Percentiles rank a stretch among this genome's conserved stretches.
phyloP scores from a whole-genome alignment of 2,888 invertebrate species.

The Patella depressa region DNA sequence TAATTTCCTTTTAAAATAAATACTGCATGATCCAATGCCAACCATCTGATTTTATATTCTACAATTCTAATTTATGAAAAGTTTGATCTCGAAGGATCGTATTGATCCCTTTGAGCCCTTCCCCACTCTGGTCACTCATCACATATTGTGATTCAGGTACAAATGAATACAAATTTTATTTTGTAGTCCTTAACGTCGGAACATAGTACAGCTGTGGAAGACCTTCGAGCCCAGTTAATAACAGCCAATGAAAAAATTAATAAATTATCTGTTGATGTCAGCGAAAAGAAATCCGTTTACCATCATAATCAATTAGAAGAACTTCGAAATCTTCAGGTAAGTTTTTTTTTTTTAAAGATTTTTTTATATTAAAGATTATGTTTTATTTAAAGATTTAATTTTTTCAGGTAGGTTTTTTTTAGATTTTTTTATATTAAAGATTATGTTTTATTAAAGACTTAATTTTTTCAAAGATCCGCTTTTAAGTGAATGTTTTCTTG shows the following conservation, averaged over 20 bases:
- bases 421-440: background rate
- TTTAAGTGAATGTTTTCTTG: too few species aligned
- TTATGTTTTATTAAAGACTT: background rate
- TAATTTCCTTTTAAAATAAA: too few species aligned
- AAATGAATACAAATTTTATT: constrained; percentile 10
- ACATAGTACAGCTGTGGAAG: constrained; percentile 90
- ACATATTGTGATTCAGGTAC: too few species aligned
- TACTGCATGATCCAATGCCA: too few species aligned
- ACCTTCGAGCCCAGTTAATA: constrained; percentile 85
- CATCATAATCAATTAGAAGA: constrained; percentile 93
- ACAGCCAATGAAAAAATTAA: constrained; percentile 76
- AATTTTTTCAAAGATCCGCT: too few species aligned
- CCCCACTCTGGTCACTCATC: too few species aligned
- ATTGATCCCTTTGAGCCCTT: too few species aligned
- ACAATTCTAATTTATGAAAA: too few species aligned
- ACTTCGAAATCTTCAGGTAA: constrained; percentile 84
- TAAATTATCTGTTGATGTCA: constrained; percentile 67
- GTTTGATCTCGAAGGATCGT: too few species aligned
- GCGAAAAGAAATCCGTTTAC: constrained; percentile 73
- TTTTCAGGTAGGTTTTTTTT: too few species aligned
- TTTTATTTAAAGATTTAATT: background rate
- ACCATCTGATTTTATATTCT: too few species aligned
- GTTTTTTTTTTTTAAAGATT: background rate
- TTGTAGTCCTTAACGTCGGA: constrained; percentile 84
- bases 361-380: background rate